Conservation (phyloP, 1,140 invertebrate genomes). For the Temnothorax longispinosus region DNA sequence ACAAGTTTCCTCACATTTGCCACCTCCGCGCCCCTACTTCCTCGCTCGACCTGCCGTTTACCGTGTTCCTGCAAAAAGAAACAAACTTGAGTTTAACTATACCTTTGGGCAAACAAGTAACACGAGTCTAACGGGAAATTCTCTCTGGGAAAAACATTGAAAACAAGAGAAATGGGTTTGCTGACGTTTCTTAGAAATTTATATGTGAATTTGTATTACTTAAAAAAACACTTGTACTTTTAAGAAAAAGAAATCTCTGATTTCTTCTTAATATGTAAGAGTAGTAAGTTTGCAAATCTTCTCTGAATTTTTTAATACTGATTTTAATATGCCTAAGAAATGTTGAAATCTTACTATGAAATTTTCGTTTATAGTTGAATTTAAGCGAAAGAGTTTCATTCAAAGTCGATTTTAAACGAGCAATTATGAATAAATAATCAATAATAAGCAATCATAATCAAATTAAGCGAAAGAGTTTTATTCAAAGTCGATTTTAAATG, state of each 20-base stretch:
- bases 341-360: neutral
- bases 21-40: conserved; percentile 1
- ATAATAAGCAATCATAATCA: neutral
- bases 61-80: conserved; percentile 56
- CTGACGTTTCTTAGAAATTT: neutral
- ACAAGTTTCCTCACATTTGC: neutral
- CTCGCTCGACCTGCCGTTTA: conserved; percentile 19
- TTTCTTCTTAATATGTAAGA: neutral
- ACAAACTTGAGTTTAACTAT: conserved; percentile 35
- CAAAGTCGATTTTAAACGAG: neutral
- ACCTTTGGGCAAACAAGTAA: conserved; percentile 23
- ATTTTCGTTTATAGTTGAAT: neutral
- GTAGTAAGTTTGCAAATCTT: neutral
- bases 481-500: neutral
- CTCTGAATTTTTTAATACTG: neutral
- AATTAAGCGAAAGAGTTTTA: conserved; percentile 16
- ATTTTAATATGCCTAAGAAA: neutral
- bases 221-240: neutral
- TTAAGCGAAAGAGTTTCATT: conserved; percentile 5
- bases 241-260: neutral
- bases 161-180: neutral
- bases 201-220: neutral
- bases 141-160: neutral
- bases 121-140: neutral
- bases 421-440: conserved; percentile 1